Base-by-base conservation (phyloP, 2,797 vertebrate species). In the Oreochromis mossambicus region DNA sequence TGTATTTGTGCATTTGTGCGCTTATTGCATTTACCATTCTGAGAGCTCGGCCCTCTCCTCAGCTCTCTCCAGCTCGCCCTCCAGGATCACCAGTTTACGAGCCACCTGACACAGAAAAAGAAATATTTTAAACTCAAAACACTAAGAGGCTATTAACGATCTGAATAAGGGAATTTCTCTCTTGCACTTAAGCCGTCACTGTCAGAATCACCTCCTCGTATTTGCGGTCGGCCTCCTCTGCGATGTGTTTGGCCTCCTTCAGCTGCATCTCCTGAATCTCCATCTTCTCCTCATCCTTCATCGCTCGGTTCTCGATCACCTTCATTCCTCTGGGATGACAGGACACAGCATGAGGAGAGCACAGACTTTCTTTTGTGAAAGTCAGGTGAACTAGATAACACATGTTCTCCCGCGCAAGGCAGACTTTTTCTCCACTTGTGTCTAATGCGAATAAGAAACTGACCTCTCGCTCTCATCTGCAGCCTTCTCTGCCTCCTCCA, bases 201-300 rank as follows among this genome's bases (percentile, higher is more conserved):
- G 21, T 8, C 32, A 34, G 17, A 77, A 34, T 96, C 91, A 98
- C 99, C 98, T 99, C 99, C 89, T 99, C 98, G 0, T 99, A 99
- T 91, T 99, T 99, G 85, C 99, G 98, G 95, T 99, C 99, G 0
- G 99, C 98, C 90, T 99, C 98, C 87, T 99, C 98, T 0, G 99
- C 98, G 0, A 99, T 99, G 92, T 99, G 98, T 93, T 99, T 99
- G n/a, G 99, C 99, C 92, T 99, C 99, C 89, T 99, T 99, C 90
- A 99, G 95, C 90, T 99, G 99, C 96, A 99, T 97, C 94, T 99
- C 99, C 92, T 99, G 98, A 76, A 99, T 98, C 93, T 99, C 99
- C 99, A 99, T 99, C 92, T 99, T 99, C 95, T 99, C 99, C 94
- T 99, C 98, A 0, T 99, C 99, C 94, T 99, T 99, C 97, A 97